Conservation (phyloP, 2,888 invertebrate species). For the Acrobasis suavella region DNA sequence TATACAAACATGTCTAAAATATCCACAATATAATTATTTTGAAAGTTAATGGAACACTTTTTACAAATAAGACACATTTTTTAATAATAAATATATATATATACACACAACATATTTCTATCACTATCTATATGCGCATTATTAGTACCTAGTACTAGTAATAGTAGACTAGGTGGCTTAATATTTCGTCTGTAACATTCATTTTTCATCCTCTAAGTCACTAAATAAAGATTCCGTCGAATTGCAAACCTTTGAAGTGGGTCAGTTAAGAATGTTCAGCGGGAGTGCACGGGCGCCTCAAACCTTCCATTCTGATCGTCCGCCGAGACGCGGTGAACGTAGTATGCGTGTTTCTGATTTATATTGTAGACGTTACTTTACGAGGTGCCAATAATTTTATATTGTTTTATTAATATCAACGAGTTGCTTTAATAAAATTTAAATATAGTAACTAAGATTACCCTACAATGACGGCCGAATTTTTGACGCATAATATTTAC, state of each 20-base stretch:
- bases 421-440: not conserved
- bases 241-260: not conserved
- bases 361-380: not conserved
- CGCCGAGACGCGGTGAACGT: not conserved
- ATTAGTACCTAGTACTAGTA: no score
- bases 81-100: no score
- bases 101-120: no score
- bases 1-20: no score
- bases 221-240: not conserved
- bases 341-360: slow-evolving; percentile 5
- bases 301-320: not conserved
- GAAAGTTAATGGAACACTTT: no score
- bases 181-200: no score
- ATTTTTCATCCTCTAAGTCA: no score
- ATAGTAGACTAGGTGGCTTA: no score
- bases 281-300: not conserved
- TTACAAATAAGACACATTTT: no score
- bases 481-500: slow-evolving; percentile 20
- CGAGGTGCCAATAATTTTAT: slow-evolving; percentile 14
- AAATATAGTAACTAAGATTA: not conserved
- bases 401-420: not conserved
- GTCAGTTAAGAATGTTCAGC: not conserved
- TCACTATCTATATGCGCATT: no score
- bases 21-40: no score
- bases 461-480: slow-evolving; percentile 17